Base-by-base conservation (phyloP, 2,888 invertebrate genomes). In the Lingula anatina region DNA sequence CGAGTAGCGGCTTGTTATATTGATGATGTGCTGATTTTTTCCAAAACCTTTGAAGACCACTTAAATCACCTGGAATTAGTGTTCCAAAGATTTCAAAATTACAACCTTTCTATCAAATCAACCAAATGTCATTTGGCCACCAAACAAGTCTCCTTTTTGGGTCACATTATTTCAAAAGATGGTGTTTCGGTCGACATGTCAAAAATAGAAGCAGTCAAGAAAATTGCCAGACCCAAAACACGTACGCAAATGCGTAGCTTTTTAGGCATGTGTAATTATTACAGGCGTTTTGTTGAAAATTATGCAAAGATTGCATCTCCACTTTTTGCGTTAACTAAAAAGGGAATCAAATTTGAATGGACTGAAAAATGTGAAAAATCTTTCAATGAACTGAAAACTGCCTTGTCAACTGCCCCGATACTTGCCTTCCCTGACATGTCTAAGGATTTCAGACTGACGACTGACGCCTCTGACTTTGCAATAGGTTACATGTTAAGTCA, bases 241-340 rank as follows among this genome's bases (percentile, higher is more conserved):
- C 25, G 23, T 2, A 21, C 24, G 3, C 23, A 39, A 4, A 38
- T 46, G 18, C 2, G 46, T 27, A 15, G 31, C 5, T 46, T 38
- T 25, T 39, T 46, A 23, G 46, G 46, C 23, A 28, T 44, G 5
- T 44, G 44, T 21, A 69, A 71, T 56, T 74, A 67, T 57, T 73
- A 73, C 51, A 57, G 61, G 3, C 61, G 60, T 44, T 76, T 74
- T 57, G 49, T 72, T 1, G 57, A 57, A 5, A 57, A 60, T 21
- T 47, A 68, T 1, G 49, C 68, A 5, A 49, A 46, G 0, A 53
- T 62, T 4, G 48, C 62, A 40, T 52, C 51, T 21, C 70, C 68
- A 0, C 47, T 73, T 9, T 60, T 71, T 51, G 25, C 44, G 0
- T 44, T 68, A 18, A 50, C 66, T 24, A 57, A 59, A 50, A 64